Base-by-base conservation (phyloP, 2,888 invertebrate species). In the Trichopoda pennipes region DNA sequence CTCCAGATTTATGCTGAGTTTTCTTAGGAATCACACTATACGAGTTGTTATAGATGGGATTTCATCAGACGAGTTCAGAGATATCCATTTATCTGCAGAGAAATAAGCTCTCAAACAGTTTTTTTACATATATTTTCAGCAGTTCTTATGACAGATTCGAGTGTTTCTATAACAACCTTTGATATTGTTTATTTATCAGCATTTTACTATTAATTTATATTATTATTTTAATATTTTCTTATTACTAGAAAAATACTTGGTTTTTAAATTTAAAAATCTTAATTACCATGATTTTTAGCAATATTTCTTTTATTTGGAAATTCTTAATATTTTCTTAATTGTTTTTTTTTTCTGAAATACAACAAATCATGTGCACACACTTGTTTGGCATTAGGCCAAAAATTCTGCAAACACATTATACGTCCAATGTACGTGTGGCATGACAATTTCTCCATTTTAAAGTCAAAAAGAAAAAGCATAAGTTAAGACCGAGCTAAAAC, bases 351-450 rank as follows among this genome's bases (percentile, higher is more conserved):
- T 64, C 51, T 75, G n/a, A 61, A 47, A 66, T 66, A 23, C 28
- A 49, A 78, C 19, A 75, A 78, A 69, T 70, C 70, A 66, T 79
- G 75, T 82, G 75, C 64, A 70, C 78, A 79, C 78, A 75, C 75
- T 78, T 79, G 79, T 79, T 79, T 82, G 82, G 82, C 78, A 61
- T n/a, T n/a, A 28, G 56, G 82, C 82, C 82, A 82, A 55, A 68
- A 66, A 60, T 64, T 64, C 51, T 64, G 60, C 70, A 76, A 80
- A 70, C 28, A 70, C 60, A 66, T 73, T 79, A 61, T 47, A 73
- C 60, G 79, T 82, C 75, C 61, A 63, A 77, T 21, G 16, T 70
- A 77, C 77, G 82, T 82, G 82, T 79, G 82, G 66, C 79, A 75
- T 82, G 82, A 76, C 79, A 79, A 75, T 72, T 64, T 61, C 74